Percentiles rank a stretch among this genome's conserved stretches.
These are phyloP conservation scores for Cyphomyrus discorhynchus DNA, from an alignment of 2,113 vertebrate species.

Conservation along the genomic window DNA sequence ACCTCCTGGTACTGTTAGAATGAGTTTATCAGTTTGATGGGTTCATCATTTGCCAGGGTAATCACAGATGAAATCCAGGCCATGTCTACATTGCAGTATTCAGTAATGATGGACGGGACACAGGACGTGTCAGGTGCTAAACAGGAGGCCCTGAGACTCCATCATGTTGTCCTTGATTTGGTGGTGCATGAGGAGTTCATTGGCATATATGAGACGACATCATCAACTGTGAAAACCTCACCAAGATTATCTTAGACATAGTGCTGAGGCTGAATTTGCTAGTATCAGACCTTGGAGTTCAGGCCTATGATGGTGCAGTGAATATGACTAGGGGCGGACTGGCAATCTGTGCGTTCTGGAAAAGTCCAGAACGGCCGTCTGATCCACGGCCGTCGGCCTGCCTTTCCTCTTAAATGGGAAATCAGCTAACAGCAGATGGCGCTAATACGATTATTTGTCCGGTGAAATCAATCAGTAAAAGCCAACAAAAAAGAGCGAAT, in stretches of 20 bases:
- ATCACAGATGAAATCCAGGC: neutral
- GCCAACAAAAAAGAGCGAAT: no score
- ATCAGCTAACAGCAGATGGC: no score
- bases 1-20: no score
- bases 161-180: slow-evolving; percentile 21
- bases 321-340: neutral
- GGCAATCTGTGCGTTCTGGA: no score
- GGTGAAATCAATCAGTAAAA: no score
- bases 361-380: no score
- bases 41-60: neutral
- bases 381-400: no score
- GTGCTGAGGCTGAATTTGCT: slow-evolving; percentile 19
- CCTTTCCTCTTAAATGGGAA: no score
- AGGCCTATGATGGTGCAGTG: slow-evolving; percentile 11
- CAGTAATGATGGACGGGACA: slow-evolving; percentile 23
- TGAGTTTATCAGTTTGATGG: no score
- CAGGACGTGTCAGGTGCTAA: slow-evolving; percentile 12
- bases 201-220: slow-evolving; percentile 15
- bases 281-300: slow-evolving; percentile 13
- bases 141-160: slow-evolving; percentile 22
- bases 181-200: slow-evolving; percentile 22
- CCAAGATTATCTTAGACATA: slow-evolving; percentile 9
- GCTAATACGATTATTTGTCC: no score
- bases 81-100: slow-evolving; percentile 6
- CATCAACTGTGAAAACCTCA: slow-evolving; percentile 24